Evolutionary conservation across 2,797 vertebrate species (phyloP).

Genomic region (Gymnopithys bicolor): DNA sequence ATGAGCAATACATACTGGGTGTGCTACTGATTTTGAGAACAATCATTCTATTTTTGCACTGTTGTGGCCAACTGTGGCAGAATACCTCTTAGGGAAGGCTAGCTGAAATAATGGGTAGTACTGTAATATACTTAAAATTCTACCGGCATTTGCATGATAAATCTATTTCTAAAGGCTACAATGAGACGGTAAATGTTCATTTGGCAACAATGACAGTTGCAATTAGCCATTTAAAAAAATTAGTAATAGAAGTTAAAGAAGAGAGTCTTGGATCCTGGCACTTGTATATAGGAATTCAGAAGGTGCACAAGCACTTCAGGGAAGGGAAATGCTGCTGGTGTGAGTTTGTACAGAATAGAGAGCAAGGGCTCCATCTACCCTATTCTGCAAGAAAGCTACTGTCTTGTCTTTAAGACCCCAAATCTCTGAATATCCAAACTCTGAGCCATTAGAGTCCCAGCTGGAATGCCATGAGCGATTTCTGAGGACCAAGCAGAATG

Average conservation of each 20-base stretch:
- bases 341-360: neutral
- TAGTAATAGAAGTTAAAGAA: neutral
- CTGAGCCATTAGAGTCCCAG: neutral
- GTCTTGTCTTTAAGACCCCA: neutral
- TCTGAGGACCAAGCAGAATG: neutral
- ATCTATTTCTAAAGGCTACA: conserved; percentile 52
- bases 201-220: neutral
- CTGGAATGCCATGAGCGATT: neutral
- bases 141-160: conserved; percentile 47
- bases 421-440: neutral
- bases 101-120: too few species aligned
- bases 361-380: neutral
- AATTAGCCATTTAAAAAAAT: conserved; percentile 25
- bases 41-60: conserved; percentile 49
- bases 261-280: neutral
- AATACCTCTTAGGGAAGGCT: conserved; percentile 10
- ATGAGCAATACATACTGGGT: neutral
- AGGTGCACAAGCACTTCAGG: neutral
- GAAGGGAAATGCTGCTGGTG: neutral
- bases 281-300: neutral
- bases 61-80: conserved; percentile 8
- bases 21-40: conserved; percentile 41
- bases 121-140: conserved; percentile 58
- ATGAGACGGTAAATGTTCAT: neutral
- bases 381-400: neutral